These are phyloP conservation scores for Hylaea fasciaria DNA, from an alignment of 2,888 invertebrate genomes.

Conservation along the genomic window DNA sequence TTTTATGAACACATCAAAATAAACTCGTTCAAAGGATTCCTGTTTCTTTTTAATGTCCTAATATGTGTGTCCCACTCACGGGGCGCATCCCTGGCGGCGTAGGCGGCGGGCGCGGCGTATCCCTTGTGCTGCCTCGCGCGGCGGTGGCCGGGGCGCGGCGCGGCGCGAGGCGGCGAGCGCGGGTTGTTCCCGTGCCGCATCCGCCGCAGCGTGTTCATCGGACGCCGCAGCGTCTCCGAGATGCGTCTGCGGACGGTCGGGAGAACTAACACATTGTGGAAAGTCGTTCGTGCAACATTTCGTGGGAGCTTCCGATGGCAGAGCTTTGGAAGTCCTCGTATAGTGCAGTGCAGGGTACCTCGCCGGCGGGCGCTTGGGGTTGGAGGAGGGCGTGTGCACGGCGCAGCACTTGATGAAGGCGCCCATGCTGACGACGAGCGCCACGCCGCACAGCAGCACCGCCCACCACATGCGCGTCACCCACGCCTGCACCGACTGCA, in stretches of 20 bases:
- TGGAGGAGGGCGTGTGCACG: constrained; percentile 99
- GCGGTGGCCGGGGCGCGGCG: constrained; percentile 59
- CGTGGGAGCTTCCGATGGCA: too few species aligned
- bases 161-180: constrained; percentile 49
- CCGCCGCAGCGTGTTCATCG: constrained; percentile 95
- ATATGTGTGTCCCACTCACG: too few species aligned
- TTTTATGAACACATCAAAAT: too few species aligned
- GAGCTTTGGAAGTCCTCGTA: too few species aligned
- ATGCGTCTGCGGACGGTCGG: constrained; percentile 86
- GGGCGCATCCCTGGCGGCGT: constrained; percentile 58
- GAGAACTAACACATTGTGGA: background rate
- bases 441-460: constrained; percentile 95
- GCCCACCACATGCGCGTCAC: constrained; percentile 98
- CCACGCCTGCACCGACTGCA: constrained; percentile 96
- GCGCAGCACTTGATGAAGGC: constrained; percentile 99
- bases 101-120: constrained; percentile 67
- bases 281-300: too few species aligned
- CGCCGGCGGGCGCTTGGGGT: constrained; percentile 96
- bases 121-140: constrained; percentile 69
- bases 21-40: too few species aligned
- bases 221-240: constrained; percentile 95
- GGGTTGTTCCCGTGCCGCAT: constrained; percentile 82
- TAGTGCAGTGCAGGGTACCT: too few species aligned
- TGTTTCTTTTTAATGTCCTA: too few species aligned
- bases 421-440: constrained; percentile 97